These are phyloP conservation scores for Grantiella picta DNA, from an alignment of 2,113 vertebrate genomes.

Conservation along the genomic window DNA sequence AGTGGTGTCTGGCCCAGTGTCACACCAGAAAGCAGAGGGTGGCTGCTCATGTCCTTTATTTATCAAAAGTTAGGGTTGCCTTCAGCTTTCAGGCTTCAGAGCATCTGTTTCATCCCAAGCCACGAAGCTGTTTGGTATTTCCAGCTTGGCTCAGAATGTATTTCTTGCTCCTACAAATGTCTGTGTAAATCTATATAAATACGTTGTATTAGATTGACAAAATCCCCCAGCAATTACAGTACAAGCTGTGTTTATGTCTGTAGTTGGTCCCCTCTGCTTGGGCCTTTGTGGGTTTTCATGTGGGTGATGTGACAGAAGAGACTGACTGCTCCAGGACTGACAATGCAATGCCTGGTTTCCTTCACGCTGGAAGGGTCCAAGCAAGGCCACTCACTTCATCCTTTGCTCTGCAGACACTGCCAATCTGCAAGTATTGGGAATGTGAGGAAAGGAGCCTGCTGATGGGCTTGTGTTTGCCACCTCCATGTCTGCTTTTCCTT, in stretches of 20 bases:
- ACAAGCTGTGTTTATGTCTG: not conserved
- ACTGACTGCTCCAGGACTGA: not conserved
- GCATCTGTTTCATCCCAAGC: not conserved
- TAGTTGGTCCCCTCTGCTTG: not conserved
- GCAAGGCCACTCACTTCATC: not conserved
- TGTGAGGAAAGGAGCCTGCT: not conserved
- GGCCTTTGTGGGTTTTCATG: not conserved
- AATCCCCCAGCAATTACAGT: not conserved
- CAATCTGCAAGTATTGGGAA: not conserved
- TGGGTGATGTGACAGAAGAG: not conserved
- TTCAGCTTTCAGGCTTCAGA: not conserved
- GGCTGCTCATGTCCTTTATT: not conserved
- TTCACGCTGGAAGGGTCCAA: fast-evolving
- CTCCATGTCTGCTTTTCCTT: not conserved
- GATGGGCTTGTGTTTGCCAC: not conserved
- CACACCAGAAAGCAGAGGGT: not conserved
- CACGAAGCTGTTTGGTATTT: not conserved
- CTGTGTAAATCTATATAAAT: not conserved
- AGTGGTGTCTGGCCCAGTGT: not conserved
- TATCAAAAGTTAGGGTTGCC: not conserved
- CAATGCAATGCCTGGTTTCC: fast-evolving
- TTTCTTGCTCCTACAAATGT: not conserved
- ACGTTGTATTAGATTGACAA: not conserved
- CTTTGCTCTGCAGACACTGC: not conserved
- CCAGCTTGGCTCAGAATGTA: not conserved